Base-by-base conservation (phyloP, 2,888 invertebrate genomes). In the Meta bourneti region DNA sequence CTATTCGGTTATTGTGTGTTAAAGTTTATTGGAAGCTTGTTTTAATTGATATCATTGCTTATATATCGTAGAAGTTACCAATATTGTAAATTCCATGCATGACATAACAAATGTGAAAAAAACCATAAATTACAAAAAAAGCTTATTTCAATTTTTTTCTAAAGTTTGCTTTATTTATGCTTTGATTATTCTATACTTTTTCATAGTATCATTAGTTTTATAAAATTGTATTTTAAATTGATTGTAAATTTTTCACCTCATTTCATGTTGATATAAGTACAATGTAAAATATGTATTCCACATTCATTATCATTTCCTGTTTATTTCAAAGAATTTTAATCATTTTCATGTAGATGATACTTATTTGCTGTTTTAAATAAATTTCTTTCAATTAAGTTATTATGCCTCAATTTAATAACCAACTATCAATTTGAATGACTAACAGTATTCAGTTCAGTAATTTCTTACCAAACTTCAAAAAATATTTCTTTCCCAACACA, bases 71-170 rank as follows among this genome's bases (percentile, higher is more conserved):
- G 16, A 54, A 54, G 54, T 75, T 75, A 54, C 61, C 11, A 84
- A 72, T 84, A 72, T 70, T 72, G 51, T 16, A 79, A 79, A 79
- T 20, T 49, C 48, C 70, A 83, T 52, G 83, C 89, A 89, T 89
- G 89, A 89, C 89, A 83, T 89, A 89, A 89, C 89, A 89, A 89
- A 89, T 89, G 89, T 83, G 89, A 78, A 83, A 89, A 69, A 78
- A 87, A 78, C n/a, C 61, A 86, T 51, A 78, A 87, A 52, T 71
- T n/a, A 61, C 54, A 70, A 88, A 81, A 81, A 81, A 82, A 75
- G 61, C n/a, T 83, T 83, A 61, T 61, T 34, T 74, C 11, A 69
- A 69, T 77, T 74, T 49, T 82, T 71, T 75, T 83, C 51, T 77
- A 78, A 78, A 77, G 80, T 89, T 72, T 88, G 54, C 70, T 82